Base-by-base conservation (phyloP, 2,888 invertebrate genomes). In the Chalcis sispes region DNA sequence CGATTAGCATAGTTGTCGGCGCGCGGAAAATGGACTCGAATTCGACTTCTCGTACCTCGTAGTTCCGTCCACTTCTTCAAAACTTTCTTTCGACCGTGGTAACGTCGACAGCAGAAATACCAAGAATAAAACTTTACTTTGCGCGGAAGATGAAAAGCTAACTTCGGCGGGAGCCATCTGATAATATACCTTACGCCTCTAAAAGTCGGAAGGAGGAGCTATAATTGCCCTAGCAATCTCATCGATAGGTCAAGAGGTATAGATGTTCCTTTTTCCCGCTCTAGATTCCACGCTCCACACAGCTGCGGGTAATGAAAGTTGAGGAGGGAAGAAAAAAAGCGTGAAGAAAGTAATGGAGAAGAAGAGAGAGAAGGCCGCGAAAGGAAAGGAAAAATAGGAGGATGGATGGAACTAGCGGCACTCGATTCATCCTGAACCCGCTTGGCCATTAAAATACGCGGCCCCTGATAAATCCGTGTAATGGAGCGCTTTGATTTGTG, bases 111-210 rank as follows among this genome's bases (percentile, higher is more conserved):
- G 48, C 25, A 59, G 2, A 25, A 13, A 15, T 15, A 13, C 15
- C 18, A 69, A 62, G 64, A 73, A 78, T 80, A 79, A 78, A 81
- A 81, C 80, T 81, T 80, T 58, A 56, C 78, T 80, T 56, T 65
- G 65, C 77, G 69, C 75, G 72, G 56, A 74, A 83, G 80, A 83
- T 83, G 83, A 83, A 83, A 84, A 82, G 83, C 82, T 79, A 83
- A 85, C 82, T 85, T 83, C 76, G 77, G 76, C 78, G 56, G 77
- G 70, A 62, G 75, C 77, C 81, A 80, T 82, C 81, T 81, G 82
- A 83, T 84, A 82, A 82, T 83, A 82, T 80, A 81, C 79, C 79
- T 66, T 70, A 18, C 56, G 48, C 48, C 36, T 46, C 70, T 32
- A 20, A 65, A 73, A 66, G 61, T 32, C 69, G 71, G 73, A 72